Evolutionary conservation across 2,797 vertebrate genomes (phyloP), one percentile per base, ranked within the genome.

Genomic region (Thaleichthys pacificus): DNA sequence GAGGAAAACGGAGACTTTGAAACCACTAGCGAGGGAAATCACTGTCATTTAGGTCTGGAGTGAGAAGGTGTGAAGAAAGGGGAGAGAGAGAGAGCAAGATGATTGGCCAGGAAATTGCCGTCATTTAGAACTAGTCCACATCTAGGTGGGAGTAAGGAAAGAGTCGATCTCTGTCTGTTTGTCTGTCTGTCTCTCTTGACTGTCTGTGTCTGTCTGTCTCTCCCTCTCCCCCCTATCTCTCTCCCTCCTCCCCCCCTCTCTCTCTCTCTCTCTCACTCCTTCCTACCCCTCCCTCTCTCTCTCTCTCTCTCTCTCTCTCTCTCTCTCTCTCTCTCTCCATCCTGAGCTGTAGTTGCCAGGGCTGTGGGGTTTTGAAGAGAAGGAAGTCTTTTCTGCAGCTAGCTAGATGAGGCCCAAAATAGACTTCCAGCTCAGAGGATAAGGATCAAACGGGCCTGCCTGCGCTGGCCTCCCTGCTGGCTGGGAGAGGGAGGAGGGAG

Each of bases 381-480:
- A 77, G 75, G 77, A 80, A 77, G 81, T 85, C 47, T 71, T 81
- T 60, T 74, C 65, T 83, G 84, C 74, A 77, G 77, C 69, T 83
- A 24, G 24, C 24, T 63, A 65, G 77, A 32, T 68, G 38, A 71
- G 57, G 84, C 81, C 82, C 65, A 71, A 85, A 85, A 88, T 87
- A 86, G 68, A 88, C 77, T 42, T 68, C 56, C 68, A 72, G 74
- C 80, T 77, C 57, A 49, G 76, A 56, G 74, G 82, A 83, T 84
- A 71, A 78, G 85, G 84, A 90, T 91, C 86, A 91, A 89, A 87
- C 79, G 61, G 82, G 64, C 47, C 72, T 75, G 75, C 74, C 3
- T 4, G 30, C 3, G 69, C 66, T 84, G 80, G 73, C 73, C 70
- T 76, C 77, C 82, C 78, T 35, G 12, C 61, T 77, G 73, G 76